phyloP scores from a whole-genome alignment of 2,797 vertebrate species.

The Miichthys miiuy region DNA sequence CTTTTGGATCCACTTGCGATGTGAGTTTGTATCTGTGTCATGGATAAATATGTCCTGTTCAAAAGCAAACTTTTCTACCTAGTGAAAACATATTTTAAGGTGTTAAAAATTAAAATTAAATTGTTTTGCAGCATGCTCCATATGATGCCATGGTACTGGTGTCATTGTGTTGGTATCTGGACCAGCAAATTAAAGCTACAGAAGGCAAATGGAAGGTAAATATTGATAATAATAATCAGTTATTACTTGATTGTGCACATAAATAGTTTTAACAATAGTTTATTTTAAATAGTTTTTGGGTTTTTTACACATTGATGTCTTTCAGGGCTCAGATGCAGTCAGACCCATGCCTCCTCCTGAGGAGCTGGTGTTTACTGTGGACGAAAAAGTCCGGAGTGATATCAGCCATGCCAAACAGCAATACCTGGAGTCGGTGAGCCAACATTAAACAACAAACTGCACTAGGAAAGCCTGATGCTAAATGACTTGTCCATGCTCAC shows the following conservation, averaged over 20 bases:
- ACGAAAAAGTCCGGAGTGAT: slow-evolving; percentile 84
- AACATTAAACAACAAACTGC: not conserved
- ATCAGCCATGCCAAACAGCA: slow-evolving; percentile 87
- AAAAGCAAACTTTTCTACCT: not conserved
- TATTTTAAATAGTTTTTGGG: not conserved
- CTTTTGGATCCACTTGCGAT: slow-evolving; percentile 90
- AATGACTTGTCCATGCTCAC: not conserved
- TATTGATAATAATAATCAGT: not conserved
- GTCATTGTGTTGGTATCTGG: slow-evolving; percentile 84
- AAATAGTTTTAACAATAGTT: not conserved
- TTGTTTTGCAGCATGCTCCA: slow-evolving; percentile 90
- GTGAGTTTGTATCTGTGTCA: slow-evolving; percentile 83
- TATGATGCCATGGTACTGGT: slow-evolving; percentile 94
- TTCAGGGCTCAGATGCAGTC: slow-evolving; percentile 87
- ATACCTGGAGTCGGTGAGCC: slow-evolving; percentile 86
- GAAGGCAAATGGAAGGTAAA: slow-evolving; percentile 95
- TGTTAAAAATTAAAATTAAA: not conserved
- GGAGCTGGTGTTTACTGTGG: slow-evolving; percentile 93
- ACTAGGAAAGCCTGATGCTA: not conserved
- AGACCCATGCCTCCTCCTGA: slow-evolving; percentile 87
- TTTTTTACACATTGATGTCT: slow-evolving; percentile 19
- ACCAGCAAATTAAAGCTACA: slow-evolving; percentile 87
- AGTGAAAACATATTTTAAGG: not conserved
- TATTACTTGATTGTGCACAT: not conserved
- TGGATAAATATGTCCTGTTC: not conserved